phyloP scores from a whole-genome alignment of 2,797 vertebrate genomes.

The Cheirogaleus major region DNA sequence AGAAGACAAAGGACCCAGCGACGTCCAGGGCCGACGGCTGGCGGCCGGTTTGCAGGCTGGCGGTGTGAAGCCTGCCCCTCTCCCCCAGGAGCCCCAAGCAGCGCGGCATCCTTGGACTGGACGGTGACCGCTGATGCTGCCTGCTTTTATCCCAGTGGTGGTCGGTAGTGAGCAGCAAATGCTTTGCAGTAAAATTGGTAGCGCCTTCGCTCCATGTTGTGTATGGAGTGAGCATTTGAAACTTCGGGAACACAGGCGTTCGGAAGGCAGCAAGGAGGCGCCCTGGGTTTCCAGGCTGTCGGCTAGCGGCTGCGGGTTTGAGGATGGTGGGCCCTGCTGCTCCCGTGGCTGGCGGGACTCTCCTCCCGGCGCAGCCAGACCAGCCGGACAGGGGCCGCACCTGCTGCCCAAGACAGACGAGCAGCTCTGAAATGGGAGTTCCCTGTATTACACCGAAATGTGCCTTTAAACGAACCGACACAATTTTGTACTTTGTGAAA shows the following conservation, averaged over 20 bases:
- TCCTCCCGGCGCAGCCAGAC: neutral
- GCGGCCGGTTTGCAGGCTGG: conserved; percentile 29
- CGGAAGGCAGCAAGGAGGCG: neutral
- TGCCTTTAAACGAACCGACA: conserved; percentile 61
- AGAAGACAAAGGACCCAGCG: conserved; percentile 37
- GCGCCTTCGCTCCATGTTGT: neutral
- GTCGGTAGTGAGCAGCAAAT: neutral
- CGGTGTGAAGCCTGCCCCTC: conserved; percentile 52
- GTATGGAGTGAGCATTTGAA: neutral
- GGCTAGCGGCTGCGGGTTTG: neutral
- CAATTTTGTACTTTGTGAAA: conserved; percentile 29
- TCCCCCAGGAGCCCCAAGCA: neutral
- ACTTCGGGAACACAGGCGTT: neutral
- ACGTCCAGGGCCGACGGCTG: neutral
- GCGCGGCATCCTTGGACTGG: neutral
- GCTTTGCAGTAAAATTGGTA: neutral
- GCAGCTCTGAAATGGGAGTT: neutral
- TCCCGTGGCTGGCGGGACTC: fast-evolving
- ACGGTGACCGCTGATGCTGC: fast-evolving
- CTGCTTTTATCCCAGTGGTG: neutral
- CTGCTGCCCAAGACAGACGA: neutral
- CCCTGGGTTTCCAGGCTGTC: neutral
- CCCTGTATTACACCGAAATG: neutral
- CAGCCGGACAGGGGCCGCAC: fast-evolving
- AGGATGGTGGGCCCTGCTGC: neutral